phyloP scores from a whole-genome alignment of 2,797 vertebrate genomes.

The Agapornis canus region DNA sequence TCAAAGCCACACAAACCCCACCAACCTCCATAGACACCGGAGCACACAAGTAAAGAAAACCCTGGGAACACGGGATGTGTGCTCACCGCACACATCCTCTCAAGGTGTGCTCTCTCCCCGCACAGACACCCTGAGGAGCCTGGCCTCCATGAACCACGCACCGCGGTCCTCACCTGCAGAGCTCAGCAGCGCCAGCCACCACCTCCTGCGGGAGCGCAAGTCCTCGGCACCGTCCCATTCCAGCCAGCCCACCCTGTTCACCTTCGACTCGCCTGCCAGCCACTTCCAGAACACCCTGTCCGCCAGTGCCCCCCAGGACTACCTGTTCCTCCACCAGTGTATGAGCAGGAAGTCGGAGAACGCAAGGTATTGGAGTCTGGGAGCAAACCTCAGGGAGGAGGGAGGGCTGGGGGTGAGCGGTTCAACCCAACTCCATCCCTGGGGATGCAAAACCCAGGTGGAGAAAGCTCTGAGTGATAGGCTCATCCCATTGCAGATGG shows the following conservation, averaged over 20 bases:
- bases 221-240: constrained; percentile 89
- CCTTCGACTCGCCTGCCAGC: constrained; percentile 88
- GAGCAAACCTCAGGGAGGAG: background rate
- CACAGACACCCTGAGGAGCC: constrained; percentile 86
- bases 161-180: constrained; percentile 89
- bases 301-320: constrained; percentile 96
- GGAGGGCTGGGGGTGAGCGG: background rate
- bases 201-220: constrained; percentile 88
- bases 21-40: rapidly evolving
- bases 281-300: constrained; percentile 85
- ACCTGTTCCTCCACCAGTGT: constrained; percentile 98
- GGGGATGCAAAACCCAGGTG: background rate
- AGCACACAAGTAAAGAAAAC: background rate
- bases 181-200: constrained; percentile 79
- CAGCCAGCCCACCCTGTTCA: constrained; percentile 96
- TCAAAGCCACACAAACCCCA: background rate
- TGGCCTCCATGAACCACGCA: constrained; percentile 77
- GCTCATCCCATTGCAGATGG: rapidly evolving
- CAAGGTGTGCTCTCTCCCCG: background rate
- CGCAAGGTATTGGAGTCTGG: constrained; percentile 81
- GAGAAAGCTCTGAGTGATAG: background rate
- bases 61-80: rapidly evolving
- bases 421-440: background rate
- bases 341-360: constrained; percentile 95
- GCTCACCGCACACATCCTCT: rapidly evolving